Conservation (phyloP, 2,797 vertebrate genomes). For the Lacerta bilineata region DNA sequence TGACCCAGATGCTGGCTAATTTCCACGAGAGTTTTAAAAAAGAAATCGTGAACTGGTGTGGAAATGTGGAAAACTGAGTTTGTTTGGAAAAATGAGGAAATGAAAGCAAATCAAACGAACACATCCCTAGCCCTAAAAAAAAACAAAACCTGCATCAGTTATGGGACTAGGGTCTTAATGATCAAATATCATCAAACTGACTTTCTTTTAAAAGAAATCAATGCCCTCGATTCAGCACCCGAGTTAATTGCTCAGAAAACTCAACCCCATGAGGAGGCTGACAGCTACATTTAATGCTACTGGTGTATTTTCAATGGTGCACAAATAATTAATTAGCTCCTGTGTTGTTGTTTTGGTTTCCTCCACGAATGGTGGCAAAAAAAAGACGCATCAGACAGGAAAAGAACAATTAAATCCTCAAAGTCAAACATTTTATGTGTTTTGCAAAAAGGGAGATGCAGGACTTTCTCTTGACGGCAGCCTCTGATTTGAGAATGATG, state of each 20-base stretch:
- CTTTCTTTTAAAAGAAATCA: constrained; percentile 53
- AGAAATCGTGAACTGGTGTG: no score
- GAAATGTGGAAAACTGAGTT: no score
- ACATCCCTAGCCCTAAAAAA: no score
- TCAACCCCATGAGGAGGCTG: background rate
- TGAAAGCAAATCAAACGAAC: no score
- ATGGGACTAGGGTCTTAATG: constrained; percentile 21
- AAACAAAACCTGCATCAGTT: background rate
- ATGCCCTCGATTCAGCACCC: constrained; percentile 7
- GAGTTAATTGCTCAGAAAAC: constrained; percentile 40
- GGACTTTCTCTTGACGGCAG: background rate
- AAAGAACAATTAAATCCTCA: background rate
- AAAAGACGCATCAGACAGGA: background rate
- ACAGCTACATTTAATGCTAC: background rate
- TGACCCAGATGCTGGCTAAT: no score
- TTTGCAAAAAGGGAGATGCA: no score
- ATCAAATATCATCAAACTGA: constrained; percentile 43
- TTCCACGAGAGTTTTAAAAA: no score
- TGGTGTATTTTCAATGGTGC: background rate
- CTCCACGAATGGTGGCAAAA: background rate
- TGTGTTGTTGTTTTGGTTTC: background rate
- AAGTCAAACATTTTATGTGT: accelerated
- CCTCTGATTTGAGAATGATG: background rate
- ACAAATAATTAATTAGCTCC: accelerated
- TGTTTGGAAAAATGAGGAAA: no score